Conservation (phyloP, 2,888 invertebrate genomes). For the Thereva nobilitata region DNA sequence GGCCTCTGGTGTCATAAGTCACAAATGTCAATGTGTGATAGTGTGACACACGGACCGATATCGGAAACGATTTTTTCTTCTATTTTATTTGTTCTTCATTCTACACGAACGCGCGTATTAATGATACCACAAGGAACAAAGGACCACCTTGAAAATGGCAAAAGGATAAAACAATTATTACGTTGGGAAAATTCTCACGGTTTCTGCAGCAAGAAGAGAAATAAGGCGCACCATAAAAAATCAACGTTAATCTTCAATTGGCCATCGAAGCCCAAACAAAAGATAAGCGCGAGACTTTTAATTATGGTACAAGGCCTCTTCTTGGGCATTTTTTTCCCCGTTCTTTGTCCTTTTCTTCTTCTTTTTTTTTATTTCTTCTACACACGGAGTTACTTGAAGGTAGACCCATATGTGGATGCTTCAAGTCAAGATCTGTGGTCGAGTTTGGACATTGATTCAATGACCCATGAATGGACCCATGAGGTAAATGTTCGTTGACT, state of each 20-base stretch:
- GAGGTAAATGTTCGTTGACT: too few relatives aligned
- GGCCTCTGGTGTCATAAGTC: too few relatives aligned
- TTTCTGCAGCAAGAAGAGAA: neutral
- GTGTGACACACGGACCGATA: too few relatives aligned
- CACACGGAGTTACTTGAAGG: too few relatives aligned
- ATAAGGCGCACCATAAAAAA: conserved; percentile 1
- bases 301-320: conserved; percentile 24
- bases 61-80: neutral
- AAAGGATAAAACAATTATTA: conserved; percentile 19
- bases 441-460: too few relatives aligned
- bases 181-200: conserved; percentile 24
- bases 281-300: conserved; percentile 38
- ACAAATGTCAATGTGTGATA: too few relatives aligned
- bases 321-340: neutral
- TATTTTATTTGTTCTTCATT: neutral
- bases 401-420: too few relatives aligned
- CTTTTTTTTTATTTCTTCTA: too few relatives aligned
- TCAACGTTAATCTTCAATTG: conserved; percentile 29
- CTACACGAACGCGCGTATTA: neutral
- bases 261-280: conserved; percentile 34
- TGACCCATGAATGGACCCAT: too few relatives aligned
- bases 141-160: conserved; percentile 7
- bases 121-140: conserved; percentile 12
- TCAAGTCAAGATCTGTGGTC: too few relatives aligned
- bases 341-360: neutral